Base-by-base conservation (phyloP, 2,113 vertebrate species). In the Odobenus rosmarus region DNA sequence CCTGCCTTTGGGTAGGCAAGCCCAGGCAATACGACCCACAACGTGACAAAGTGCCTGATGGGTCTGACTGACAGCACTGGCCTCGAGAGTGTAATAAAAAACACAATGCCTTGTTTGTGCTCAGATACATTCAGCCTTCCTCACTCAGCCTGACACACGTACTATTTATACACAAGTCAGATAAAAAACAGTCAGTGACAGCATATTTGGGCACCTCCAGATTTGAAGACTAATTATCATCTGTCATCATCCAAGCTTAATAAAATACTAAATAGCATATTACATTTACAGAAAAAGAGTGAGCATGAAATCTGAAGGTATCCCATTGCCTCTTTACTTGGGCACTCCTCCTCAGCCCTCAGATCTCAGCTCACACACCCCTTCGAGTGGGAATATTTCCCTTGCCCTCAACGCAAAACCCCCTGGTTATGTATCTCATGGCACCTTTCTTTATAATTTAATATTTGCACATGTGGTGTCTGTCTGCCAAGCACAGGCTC, bases 1-100 rank as follows among this genome's bases (percentile, higher is more conserved):
- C 97, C 98, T 98, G 98, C 84, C 79, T 49, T 21, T 4, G 39
- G 61, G 62, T 53, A 96, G 97, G 94, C 97, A 98, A 97, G 98
- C 53, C 96, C 95, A 92, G 97, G 88, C 93, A 98, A 19, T 7
- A 2, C 86, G 31, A 88, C 18, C 91, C 64, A 4, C 51, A 97
- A 93, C 15, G 81, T 86, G 96, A 97, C 95, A 96, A 93, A 61
- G 83, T 55, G 57, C 93, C 95, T 97, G 93, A 97, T 86, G 91
- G 96, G 87, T 59, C 33, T 39, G 62, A 64, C 71, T 84, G 92
- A 98, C 93, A 95, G 93, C 94, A 67, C 82, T 85, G 95, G 98
- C 64, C 72, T 31, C 0, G 0, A 80, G 33, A 80, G 33, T 88
- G 64, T 13, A 84, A 62, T 53, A 85, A 95, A 93, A 96, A 98